A percentile compares a stretch with the other conserved stretches of the same genome.
Evolutionary conservation across 2,113 vertebrate genomes (phyloP).

Genomic region (Tychaedon coryphoeus): DNA sequence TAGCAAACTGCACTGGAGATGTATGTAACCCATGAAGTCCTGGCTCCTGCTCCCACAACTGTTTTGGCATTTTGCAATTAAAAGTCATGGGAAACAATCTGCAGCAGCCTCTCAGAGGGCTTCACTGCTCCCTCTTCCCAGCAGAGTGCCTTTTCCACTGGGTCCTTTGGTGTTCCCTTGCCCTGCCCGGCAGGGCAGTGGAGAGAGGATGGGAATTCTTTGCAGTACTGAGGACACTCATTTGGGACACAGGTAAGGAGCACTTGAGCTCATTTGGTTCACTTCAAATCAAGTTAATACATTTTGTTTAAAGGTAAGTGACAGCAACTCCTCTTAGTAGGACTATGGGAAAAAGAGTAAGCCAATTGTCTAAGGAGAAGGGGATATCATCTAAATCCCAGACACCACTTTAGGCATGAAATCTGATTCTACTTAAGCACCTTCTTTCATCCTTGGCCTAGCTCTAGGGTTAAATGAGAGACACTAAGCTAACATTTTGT

Average conservation of each 20-base stretch:
- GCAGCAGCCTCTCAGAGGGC: neutral
- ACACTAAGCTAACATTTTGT: neutral
- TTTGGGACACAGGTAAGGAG: neutral
- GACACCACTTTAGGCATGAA: neutral
- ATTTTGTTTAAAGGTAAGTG: neutral
- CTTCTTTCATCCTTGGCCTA: neutral
- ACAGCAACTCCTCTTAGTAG: neutral
- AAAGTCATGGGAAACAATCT: neutral
- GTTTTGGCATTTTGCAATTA: neutral
- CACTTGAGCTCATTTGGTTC: neutral
- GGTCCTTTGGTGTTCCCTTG: neutral
- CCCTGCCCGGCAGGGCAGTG: accelerated
- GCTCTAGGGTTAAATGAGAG: neutral
- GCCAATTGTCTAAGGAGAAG: neutral
- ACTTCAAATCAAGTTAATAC: neutral
- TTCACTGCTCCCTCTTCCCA: neutral
- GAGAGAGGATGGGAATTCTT: neutral
- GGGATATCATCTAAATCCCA: neutral
- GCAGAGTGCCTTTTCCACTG: neutral
- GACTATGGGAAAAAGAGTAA: neutral
- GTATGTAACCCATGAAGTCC: neutral
- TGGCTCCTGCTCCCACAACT: neutral
- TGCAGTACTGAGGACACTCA: neutral
- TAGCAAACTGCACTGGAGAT: neutral
- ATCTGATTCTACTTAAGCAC: neutral